A percentile compares a stretch with the other conserved stretches of the same genome.
These are phyloP conservation scores for Tribolium madens DNA, from an alignment of 1,140 invertebrate genomes.

Conservation along the genomic window DNA sequence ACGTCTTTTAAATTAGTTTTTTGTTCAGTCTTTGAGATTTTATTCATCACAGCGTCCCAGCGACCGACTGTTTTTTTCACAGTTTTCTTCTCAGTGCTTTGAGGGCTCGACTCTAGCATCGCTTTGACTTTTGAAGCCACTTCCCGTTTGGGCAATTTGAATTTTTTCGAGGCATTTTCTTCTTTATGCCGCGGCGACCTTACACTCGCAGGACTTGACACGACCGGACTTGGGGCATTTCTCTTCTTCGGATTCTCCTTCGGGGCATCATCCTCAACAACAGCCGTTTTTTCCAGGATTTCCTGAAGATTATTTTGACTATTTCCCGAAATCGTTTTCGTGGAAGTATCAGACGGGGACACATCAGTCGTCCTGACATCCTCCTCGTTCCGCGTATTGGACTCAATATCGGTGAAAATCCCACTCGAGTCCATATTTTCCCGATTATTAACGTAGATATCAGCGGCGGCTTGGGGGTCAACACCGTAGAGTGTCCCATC, in stretches of 20 bases:
- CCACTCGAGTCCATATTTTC: slow-evolving; percentile 88
- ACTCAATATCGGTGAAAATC: slow-evolving; percentile 86
- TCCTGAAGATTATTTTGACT: slow-evolving; percentile 64
- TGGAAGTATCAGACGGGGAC: slow-evolving; percentile 62
- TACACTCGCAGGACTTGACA: slow-evolving; percentile 57
- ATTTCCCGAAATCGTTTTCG: slow-evolving; percentile 62
- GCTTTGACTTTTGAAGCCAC: slow-evolving; percentile 81
- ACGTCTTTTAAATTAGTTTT: slow-evolving; percentile 80
- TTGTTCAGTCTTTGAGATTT: slow-evolving; percentile 80
- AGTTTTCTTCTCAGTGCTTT: slow-evolving; percentile 54
- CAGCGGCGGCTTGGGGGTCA: slow-evolving; percentile 67
- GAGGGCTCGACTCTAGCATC: slow-evolving; percentile 68
- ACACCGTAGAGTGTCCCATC: slow-evolving; percentile 85
- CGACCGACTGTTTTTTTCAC: slow-evolving; percentile 67
- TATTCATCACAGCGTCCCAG: slow-evolving; percentile 86
- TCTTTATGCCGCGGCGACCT: slow-evolving; percentile 66
- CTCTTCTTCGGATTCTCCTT: slow-evolving; percentile 58
- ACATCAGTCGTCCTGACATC: slow-evolving; percentile 59
- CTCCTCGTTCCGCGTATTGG: slow-evolving; percentile 60
- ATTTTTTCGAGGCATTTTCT: slow-evolving; percentile 74
- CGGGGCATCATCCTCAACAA: slow-evolving; percentile 39
- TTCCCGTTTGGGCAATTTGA: slow-evolving; percentile 81
- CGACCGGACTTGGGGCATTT: slow-evolving; percentile 53
- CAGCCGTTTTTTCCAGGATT: slow-evolving; percentile 46
- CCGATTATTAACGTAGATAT: slow-evolving; percentile 67